Percentiles rank a stretch among this genome's conserved stretches.
Conservation (phyloP, 2,113 vertebrate genomes). For the Silurus meridionalis region DNA sequence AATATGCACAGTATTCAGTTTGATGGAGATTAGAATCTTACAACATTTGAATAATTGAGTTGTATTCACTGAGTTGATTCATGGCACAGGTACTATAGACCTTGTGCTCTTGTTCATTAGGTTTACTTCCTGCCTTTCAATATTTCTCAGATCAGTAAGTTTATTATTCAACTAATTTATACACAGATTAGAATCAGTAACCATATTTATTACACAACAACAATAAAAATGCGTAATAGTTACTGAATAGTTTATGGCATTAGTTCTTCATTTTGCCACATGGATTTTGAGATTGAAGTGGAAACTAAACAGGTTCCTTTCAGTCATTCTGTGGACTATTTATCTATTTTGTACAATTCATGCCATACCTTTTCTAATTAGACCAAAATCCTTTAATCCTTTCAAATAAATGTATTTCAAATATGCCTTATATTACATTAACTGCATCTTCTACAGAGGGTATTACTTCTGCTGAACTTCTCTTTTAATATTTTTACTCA, state of each 20-base stretch:
- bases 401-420: neutral
- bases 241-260: too few relatives aligned
- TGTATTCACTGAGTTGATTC: neutral
- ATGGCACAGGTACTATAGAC: neutral
- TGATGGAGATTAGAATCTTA: neutral
- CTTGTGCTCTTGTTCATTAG: neutral
- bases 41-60: neutral
- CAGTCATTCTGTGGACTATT: neutral
- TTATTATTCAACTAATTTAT: neutral
- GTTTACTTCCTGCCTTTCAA: neutral
- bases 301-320: neutral
- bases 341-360: too few relatives aligned
- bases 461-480: neutral
- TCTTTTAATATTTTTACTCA: too few relatives aligned
- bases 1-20: neutral
- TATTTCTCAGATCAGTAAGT: neutral
- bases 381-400: neutral
- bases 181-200: too few relatives aligned
- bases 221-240: too few relatives aligned
- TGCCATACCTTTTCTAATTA: neutral
- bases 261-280: neutral
- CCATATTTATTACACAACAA: too few relatives aligned
- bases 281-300: neutral
- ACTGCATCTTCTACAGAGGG: neutral
- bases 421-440: neutral